Evolutionary conservation across 2,113 vertebrate genomes (phyloP).

Genomic region (Diphyllodes magnificus): DNA sequence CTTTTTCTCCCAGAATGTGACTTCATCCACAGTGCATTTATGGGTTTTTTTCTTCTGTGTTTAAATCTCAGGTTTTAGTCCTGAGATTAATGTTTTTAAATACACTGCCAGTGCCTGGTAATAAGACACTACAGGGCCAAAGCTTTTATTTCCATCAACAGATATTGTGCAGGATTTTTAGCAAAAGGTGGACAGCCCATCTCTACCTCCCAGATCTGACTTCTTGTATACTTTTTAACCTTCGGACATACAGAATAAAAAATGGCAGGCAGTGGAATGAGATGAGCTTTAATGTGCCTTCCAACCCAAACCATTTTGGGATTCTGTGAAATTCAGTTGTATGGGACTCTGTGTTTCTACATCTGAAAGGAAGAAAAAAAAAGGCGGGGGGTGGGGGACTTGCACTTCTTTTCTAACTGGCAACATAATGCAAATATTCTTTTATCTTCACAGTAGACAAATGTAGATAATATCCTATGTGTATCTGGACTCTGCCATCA

Average conservation of each 20-base stretch:
- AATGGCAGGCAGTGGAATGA: background rate
- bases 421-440: background rate
- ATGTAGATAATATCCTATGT: background rate
- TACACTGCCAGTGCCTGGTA: background rate
- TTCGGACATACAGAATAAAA: background rate
- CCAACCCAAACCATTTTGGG: background rate
- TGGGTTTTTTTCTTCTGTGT: background rate
- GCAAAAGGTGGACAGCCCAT: background rate
- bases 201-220: background rate
- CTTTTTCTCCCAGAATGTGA: background rate
- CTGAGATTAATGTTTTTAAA: background rate
- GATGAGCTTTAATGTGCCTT: background rate
- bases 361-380: background rate
- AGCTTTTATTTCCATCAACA: background rate
- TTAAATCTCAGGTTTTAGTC: background rate
- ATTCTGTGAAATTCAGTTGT: background rate
- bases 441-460: background rate
- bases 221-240: background rate
- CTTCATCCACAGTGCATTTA: background rate
- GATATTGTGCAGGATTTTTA: background rate
- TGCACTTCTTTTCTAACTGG: background rate
- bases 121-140: background rate
- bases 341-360: background rate
- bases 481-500: background rate
- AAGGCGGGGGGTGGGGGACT: rapidly evolving